Percentiles rank a stretch among this genome's conserved stretches.
These are phyloP conservation scores for Halocynthia roretzi DNA, from an alignment of 23 tunicate species.

Conservation along the genomic window DNA sequence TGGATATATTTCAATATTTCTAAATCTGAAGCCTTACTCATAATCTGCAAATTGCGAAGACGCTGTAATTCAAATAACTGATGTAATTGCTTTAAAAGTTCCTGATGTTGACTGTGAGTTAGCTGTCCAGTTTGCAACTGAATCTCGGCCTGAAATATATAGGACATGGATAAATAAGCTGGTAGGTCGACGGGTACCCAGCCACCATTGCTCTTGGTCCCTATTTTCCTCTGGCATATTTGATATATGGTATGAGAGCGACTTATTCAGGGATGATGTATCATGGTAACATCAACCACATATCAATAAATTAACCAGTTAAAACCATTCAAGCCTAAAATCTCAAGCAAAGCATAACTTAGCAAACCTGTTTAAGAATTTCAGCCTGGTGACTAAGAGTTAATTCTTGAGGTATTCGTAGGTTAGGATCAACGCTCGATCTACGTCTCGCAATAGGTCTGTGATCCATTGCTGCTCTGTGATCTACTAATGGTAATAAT, in stretches of 20 bases:
- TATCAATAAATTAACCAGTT: not conserved
- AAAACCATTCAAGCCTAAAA: not conserved
- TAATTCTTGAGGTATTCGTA: constrained; percentile 73
- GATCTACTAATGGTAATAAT: not conserved
- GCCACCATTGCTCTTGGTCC: not conserved
- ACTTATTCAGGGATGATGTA: too few species aligned
- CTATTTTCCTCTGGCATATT: not conserved
- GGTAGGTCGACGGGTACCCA: too few species aligned
- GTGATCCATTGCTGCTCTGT: not conserved
- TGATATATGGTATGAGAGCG: not conserved
- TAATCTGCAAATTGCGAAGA: constrained; percentile 17
- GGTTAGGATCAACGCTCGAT: constrained; percentile 67
- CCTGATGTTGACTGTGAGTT: constrained; percentile 81
- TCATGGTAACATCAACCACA: too few species aligned
- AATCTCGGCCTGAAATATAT: constrained; percentile 46
- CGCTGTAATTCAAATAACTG: constrained; percentile 80
- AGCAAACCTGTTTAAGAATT: constrained; percentile 56
- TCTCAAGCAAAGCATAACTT: not conserved
- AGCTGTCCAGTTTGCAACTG: constrained; percentile 71
- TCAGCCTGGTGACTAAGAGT: constrained; percentile 81
- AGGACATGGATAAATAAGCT: too few species aligned
- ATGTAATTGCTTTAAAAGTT: constrained; percentile 74
- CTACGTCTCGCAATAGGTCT: constrained; percentile 19
- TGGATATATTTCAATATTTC: too few species aligned
- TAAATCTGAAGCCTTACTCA: not conserved